Conservation (phyloP, 92 coral and sea anemone species). For the Ricordea florida region DNA sequence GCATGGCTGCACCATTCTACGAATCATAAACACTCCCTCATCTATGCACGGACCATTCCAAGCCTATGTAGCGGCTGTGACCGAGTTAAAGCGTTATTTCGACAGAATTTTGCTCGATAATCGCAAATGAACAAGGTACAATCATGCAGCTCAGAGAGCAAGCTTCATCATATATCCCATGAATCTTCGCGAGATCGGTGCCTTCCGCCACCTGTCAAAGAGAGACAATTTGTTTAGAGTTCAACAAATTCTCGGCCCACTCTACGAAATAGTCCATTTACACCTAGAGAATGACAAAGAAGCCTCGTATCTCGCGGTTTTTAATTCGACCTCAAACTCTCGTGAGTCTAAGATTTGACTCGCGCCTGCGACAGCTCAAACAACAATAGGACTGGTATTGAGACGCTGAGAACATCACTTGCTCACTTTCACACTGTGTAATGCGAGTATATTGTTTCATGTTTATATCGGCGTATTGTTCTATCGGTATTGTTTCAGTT, state of each 20-base stretch:
- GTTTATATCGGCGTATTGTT: slow-evolving; percentile 18
- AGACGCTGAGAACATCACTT: too few species aligned
- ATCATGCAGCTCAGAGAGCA: slow-evolving; percentile 5
- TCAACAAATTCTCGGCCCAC: background rate
- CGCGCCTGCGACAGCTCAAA: too few species aligned
- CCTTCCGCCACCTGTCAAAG: slow-evolving; percentile 31
- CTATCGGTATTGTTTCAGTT: slow-evolving; percentile 38
- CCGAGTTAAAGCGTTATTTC: background rate
- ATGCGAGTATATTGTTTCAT: slow-evolving; percentile 7
- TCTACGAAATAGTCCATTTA: background rate
- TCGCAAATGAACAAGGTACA: slow-evolving; percentile 43
- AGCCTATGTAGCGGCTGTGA: background rate
- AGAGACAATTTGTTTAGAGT: background rate
- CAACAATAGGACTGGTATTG: too few species aligned
- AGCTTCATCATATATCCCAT: slow-evolving; percentile 30
- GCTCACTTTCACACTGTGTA: too few species aligned
- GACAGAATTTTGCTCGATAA: slow-evolving; percentile 14
- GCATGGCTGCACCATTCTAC: slow-evolving; percentile 35
- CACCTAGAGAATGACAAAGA: too few species aligned
- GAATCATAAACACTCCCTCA: background rate
- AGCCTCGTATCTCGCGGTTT: too few species aligned
- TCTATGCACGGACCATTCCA: slow-evolving; percentile 4
- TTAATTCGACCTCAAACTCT: too few species aligned
- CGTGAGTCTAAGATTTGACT: too few species aligned
- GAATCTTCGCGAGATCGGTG: slow-evolving; percentile 22